A percentile compares a stretch with the other conserved stretches of the same genome.
Evolutionary conservation across 92 coral and sea anemone genomes (phyloP).

Genomic region (Epizoanthus rinbou): DNA sequence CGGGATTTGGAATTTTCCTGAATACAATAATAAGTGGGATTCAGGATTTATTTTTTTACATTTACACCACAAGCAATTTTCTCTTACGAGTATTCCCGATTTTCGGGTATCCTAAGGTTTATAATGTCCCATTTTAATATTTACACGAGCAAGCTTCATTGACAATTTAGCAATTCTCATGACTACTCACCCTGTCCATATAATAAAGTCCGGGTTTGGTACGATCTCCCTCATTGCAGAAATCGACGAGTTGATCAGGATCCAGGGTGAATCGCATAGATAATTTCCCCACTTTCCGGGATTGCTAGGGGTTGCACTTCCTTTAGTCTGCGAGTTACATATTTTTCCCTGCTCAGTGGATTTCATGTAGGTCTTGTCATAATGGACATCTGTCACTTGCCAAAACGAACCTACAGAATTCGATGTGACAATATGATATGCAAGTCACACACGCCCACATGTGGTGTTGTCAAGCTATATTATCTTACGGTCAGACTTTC

Average conservation of each 20-base stretch:
- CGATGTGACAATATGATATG: no score
- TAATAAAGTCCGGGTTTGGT: constrained; percentile 63
- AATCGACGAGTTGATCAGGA: constrained; percentile 67
- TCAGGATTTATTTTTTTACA: no score
- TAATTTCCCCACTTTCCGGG: constrained; percentile 68
- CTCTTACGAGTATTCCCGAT: no score
- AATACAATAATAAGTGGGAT: no score
- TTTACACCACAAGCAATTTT: no score
- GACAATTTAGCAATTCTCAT: no score
- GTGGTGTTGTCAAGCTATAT: neutral
- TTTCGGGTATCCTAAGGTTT: no score
- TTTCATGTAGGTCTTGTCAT: constrained; percentile 61
- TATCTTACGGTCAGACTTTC: neutral
- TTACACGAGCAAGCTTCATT: no score
- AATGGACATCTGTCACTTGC: constrained; percentile 72
- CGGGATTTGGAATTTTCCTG: no score
- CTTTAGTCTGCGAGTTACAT: constrained; percentile 64
- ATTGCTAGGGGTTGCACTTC: constrained; percentile 31
- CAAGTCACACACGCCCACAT: no score
- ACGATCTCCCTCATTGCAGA: constrained; percentile 57
- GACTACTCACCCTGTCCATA: constrained; percentile 68
- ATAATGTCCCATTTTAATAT: no score
- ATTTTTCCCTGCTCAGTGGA: constrained; percentile 57
- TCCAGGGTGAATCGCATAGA: constrained; percentile 66
- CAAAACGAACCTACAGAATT: constrained; percentile 55